phyloP scores from a whole-genome alignment of 2,888 invertebrate species.

The Athrips mouffetella region DNA sequence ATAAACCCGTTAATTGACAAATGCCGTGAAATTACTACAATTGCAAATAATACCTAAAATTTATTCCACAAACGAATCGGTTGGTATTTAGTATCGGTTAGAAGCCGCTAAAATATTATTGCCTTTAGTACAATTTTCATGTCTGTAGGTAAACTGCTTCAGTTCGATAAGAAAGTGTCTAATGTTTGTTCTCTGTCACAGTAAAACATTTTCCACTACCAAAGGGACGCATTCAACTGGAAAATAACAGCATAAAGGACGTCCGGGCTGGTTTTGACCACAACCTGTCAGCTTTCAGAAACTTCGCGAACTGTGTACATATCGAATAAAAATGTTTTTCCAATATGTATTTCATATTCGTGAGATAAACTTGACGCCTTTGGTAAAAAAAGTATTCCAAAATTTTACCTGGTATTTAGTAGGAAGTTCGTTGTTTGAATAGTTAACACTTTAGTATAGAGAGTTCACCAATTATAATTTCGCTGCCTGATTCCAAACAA shows the following conservation, averaged over 20 bases:
- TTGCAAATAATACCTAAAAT: too few relatives aligned
- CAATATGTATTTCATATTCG: neutral
- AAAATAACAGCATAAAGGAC: slow-evolving; percentile 33
- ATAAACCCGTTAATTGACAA: too few relatives aligned
- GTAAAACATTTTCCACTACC: slow-evolving; percentile 32
- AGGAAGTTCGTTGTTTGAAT: too few relatives aligned
- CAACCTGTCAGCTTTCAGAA: slow-evolving; percentile 8
- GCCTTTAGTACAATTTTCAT: too few relatives aligned
- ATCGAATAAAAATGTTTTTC: slow-evolving; percentile 19
- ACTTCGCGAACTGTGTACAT: neutral
- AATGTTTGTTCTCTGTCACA: slow-evolving; percentile 24
- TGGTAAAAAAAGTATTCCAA: neutral
- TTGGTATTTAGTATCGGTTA: too few relatives aligned
- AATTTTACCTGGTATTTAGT: too few relatives aligned
- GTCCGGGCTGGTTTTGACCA: slow-evolving; percentile 11
- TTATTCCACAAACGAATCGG: too few relatives aligned
- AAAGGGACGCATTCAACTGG: slow-evolving; percentile 31
- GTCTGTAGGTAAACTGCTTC: slow-evolving; percentile 9
- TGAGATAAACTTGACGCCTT: neutral
- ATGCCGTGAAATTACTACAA: too few relatives aligned
- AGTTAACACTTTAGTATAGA: too few relatives aligned
- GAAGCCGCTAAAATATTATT: too few relatives aligned
- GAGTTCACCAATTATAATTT: too few relatives aligned
- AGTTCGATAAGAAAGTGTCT: slow-evolving; percentile 9
- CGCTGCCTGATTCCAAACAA: too few relatives aligned